These are phyloP conservation scores for Myotis vivesi DNA, from an alignment of 2,797 vertebrate species.

Conservation along the genomic window DNA sequence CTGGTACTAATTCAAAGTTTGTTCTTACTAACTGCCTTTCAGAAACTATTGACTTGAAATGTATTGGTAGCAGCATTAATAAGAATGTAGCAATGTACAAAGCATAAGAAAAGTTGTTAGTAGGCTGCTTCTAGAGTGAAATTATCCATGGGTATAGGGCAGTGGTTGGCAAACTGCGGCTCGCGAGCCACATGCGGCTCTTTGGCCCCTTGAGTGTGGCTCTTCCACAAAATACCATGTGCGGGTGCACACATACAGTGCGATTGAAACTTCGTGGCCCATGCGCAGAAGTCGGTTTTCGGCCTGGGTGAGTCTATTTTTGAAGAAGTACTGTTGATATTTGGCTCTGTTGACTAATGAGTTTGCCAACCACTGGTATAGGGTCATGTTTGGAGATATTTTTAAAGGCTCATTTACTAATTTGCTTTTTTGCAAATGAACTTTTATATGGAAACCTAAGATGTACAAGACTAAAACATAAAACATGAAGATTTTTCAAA, in stretches of 20 bases:
- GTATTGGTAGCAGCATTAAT: background rate
- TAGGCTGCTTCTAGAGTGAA: background rate
- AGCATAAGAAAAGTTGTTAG: background rate
- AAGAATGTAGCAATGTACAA: background rate
- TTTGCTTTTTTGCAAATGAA: slow-evolving; percentile 8
- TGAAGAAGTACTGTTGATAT: no score
- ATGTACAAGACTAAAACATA: background rate
- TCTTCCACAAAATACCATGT: no score
- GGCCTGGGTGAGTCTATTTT: no score
- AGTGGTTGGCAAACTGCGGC: no score
- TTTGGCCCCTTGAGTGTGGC: no score
- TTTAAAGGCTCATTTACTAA: background rate
- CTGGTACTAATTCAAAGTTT: slow-evolving; percentile 35
- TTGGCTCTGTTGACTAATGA: no score
- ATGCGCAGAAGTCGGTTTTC: no score
- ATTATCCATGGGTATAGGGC: background rate
- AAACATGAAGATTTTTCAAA: background rate
- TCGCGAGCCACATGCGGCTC: no score
- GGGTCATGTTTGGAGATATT: background rate
- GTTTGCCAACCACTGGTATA: no score
- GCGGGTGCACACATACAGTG: no score
- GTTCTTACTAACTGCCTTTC: background rate
- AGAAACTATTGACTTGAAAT: background rate
- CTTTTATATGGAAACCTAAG: background rate
- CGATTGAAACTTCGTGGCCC: no score